Conservation (phyloP, 2,113 vertebrate species). For the Bufo bufo region DNA sequence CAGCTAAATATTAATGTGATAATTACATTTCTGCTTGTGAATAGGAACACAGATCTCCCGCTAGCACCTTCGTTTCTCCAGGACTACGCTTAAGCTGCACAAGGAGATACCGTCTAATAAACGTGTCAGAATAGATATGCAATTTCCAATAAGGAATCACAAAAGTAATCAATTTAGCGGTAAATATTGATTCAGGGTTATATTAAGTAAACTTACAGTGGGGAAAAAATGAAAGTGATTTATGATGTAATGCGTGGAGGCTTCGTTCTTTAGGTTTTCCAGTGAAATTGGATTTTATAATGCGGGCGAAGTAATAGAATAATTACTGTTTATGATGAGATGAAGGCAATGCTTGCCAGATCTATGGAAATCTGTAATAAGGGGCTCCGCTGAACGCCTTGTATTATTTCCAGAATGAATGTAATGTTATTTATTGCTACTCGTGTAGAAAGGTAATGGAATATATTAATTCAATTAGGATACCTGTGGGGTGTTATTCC, state of each 20-base stretch:
- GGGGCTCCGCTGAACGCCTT: neutral
- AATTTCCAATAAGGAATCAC: conserved; percentile 22
- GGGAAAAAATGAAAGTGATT: conserved; percentile 17
- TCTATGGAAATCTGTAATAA: conserved; percentile 16
- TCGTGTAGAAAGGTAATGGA: conserved; percentile 26
- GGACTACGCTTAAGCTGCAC: neutral
- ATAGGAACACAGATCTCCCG: neutral
- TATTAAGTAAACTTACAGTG: conserved; percentile 33
- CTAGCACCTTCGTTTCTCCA: neutral
- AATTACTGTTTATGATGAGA: conserved; percentile 45
- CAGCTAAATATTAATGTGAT: conserved; percentile 11
- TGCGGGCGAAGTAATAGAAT: conserved; percentile 41
- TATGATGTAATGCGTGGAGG: neutral
- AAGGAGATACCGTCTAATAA: neutral
- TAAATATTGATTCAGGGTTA: conserved; percentile 49
- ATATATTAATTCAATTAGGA: conserved; percentile 43
- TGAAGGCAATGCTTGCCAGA: neutral
- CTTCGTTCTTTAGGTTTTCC: neutral
- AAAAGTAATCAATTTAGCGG: conserved; percentile 50
- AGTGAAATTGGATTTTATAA: conserved; percentile 29
- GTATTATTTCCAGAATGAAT: neutral
- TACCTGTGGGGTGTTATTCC: conserved; percentile 19
- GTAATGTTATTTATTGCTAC: conserved; percentile 41
- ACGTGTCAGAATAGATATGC: conserved; percentile 13
- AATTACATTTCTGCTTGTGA: conserved; percentile 15